phyloP scores from a whole-genome alignment of 2,797 vertebrate species.

The Naso thynnoides region DNA sequence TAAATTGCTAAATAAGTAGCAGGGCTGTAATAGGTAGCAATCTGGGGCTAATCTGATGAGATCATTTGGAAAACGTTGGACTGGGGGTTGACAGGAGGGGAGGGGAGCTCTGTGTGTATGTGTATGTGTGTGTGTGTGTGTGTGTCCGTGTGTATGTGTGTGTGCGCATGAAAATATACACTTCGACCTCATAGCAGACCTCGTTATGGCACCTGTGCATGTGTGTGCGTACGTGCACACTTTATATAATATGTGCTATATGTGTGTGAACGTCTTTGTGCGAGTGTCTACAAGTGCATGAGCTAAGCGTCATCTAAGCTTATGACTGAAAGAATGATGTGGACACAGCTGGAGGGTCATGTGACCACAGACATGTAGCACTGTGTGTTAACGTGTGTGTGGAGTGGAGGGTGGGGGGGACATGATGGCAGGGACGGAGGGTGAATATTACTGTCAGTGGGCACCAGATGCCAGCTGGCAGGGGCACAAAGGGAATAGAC shows the following conservation, averaged over 20 bases:
- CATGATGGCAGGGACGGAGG: conserved; percentile 44
- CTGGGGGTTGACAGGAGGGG: conserved; percentile 73
- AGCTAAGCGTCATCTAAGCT: conserved; percentile 87
- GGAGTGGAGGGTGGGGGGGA: conserved; percentile 11
- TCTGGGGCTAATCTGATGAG: conserved; percentile 87
- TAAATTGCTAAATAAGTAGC: conserved; percentile 87
- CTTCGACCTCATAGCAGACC: background rate
- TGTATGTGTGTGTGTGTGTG: conserved; percentile 21
- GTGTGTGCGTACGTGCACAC: conserved; percentile 51
- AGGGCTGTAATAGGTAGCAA: conserved; percentile 86
- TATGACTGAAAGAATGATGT: conserved; percentile 88
- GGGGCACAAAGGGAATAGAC: conserved; percentile 88
- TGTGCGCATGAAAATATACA: conserved; percentile 21
- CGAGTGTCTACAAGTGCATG: conserved; percentile 65
- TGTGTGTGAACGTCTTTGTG: conserved; percentile 72
- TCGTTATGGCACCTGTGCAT: background rate
- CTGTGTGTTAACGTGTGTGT: conserved; percentile 28
- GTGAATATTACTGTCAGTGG: conserved; percentile 72
- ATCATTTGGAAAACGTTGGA: conserved; percentile 82
- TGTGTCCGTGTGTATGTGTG: conserved; percentile 30
- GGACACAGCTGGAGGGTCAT: conserved; percentile 96
- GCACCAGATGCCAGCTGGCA: conserved; percentile 91
- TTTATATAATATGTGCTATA: background rate
- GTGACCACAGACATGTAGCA: conserved; percentile 81
- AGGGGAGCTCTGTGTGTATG: conserved; percentile 30